These are phyloP conservation scores for Malurus melanocephalus DNA, from an alignment of 2,113 vertebrate genomes.

Conservation along the genomic window DNA sequence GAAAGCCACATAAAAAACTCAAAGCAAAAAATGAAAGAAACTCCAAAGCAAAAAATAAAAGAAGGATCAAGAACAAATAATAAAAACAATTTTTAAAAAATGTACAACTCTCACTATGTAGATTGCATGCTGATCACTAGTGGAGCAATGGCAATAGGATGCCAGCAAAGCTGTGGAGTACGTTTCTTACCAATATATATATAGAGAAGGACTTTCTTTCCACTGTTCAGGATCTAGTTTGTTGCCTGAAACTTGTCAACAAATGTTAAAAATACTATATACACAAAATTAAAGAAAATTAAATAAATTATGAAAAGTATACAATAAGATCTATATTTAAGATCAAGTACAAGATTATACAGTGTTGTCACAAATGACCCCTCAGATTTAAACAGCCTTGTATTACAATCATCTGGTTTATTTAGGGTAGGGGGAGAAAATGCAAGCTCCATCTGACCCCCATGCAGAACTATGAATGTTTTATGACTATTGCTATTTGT, in stretches of 20 bases:
- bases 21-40: background rate
- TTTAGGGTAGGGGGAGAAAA: background rate
- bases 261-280: background rate
- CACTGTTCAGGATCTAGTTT: background rate
- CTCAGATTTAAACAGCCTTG: background rate
- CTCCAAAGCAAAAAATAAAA: background rate
- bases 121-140: background rate
- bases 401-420: background rate
- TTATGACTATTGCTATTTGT: background rate
- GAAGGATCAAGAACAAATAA: background rate
- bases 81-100: background rate
- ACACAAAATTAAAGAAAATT: background rate
- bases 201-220: background rate
- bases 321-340: background rate
- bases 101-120: accelerated
- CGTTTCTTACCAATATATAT: background rate
- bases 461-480: background rate
- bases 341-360: background rate
- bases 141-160: background rate
- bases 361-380: background rate
- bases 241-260: background rate
- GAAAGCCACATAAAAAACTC: accelerated
- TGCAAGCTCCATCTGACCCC: background rate
- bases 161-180: accelerated
- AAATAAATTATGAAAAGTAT: background rate